Percentiles rank a stretch among this genome's conserved stretches.
These are phyloP conservation scores for Forbesichthys agassizii DNA, from an alignment of 2,113 vertebrate species.

Conservation along the genomic window DNA sequence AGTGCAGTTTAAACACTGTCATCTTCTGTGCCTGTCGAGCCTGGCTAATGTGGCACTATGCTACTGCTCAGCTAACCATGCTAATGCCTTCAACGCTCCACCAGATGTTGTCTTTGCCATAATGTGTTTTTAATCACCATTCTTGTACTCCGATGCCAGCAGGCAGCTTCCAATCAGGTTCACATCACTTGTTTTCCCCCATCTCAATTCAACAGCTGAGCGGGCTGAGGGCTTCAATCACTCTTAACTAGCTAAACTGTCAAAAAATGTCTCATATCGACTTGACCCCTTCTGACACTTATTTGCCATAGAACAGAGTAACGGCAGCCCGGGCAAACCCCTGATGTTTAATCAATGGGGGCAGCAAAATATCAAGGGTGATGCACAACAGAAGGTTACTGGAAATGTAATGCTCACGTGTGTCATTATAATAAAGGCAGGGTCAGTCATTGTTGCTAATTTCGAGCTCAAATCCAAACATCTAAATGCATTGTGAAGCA, in stretches of 20 bases:
- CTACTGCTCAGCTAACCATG: constrained; percentile 42
- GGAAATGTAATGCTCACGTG: too few species aligned
- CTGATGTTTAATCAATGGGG: too few species aligned
- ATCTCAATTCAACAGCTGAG: constrained; percentile 64
- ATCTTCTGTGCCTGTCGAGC: constrained; percentile 47
- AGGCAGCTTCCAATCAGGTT: constrained; percentile 61
- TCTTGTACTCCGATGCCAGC: constrained; percentile 71
- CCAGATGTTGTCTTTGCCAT: constrained; percentile 80
- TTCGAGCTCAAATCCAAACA: too few species aligned
- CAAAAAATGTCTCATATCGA: constrained; percentile 25
- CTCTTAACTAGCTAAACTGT: constrained; percentile 59
- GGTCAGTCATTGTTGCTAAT: too few species aligned
- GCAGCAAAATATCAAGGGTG: too few species aligned
- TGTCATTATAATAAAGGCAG: too few species aligned
- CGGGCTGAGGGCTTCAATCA: constrained; percentile 64
- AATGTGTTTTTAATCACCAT: constrained; percentile 80
- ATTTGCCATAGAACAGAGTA: constrained; percentile 2
- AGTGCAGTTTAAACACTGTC: constrained; percentile 14
- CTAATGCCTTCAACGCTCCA: constrained; percentile 44
- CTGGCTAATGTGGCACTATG: constrained; percentile 34
- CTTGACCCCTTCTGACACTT: constrained; percentile 20
- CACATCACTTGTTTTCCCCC: constrained; percentile 53
- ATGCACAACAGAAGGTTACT: too few species aligned
- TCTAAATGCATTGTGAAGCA: too few species aligned
- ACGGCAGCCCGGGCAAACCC: too few species aligned